These are phyloP conservation scores for Triplophysa bombifrons DNA, from an alignment of 2,797 vertebrate species.

Conservation along the genomic window DNA sequence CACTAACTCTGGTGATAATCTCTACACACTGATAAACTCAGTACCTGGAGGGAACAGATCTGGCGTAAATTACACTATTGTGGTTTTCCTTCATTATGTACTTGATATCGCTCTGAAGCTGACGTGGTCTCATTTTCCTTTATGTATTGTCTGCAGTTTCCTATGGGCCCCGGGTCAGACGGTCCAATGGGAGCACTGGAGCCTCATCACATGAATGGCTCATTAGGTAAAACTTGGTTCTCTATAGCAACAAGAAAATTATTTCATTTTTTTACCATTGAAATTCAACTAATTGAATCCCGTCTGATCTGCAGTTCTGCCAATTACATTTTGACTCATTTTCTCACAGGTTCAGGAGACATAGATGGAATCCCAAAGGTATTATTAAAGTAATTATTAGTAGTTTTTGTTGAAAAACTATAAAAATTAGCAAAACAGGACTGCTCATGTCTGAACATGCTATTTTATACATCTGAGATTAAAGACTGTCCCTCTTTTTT, in stretches of 20 bases:
- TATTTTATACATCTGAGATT: background rate
- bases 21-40: slow-evolving; percentile 99
- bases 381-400: slow-evolving; percentile 59
- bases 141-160: slow-evolving; percentile 78
- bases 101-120: background rate
- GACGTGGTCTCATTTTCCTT: slow-evolving; percentile 11
- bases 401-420: background rate
- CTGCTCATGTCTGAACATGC: background rate
- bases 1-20: slow-evolving; percentile 99
- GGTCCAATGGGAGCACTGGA: slow-evolving; percentile 98
- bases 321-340: background rate
- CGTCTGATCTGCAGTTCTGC: background rate
- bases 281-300: slow-evolving; percentile 3
- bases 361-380: slow-evolving; percentile 99
- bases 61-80: slow-evolving; percentile 81
- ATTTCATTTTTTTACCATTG: background rate
- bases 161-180: slow-evolving; percentile 94
- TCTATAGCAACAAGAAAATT: background rate
- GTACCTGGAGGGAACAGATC: slow-evolving; percentile 90
- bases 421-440: background rate
- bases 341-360: slow-evolving; percentile 88
- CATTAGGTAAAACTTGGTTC: slow-evolving; percentile 73
- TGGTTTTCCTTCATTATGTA: background rate
- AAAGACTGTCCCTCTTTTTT: background rate
- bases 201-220: slow-evolving; percentile 98